Percentiles rank a stretch among this genome's conserved stretches.
These are phyloP conservation scores for Dermochelys coriacea DNA, from an alignment of 2,797 vertebrate genomes.

Conservation along the genomic window DNA sequence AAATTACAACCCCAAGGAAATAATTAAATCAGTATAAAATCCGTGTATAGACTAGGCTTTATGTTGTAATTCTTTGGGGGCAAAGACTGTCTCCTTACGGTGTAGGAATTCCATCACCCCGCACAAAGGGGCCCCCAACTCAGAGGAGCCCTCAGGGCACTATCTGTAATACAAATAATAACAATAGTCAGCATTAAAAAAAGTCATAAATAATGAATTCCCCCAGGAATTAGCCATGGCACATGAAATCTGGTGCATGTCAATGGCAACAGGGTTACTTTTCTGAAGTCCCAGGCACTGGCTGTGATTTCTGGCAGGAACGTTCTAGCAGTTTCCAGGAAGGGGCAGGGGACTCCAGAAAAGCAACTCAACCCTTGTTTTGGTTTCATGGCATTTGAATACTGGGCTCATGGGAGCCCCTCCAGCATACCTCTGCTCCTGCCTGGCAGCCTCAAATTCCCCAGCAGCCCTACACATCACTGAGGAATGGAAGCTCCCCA, in stretches of 20 bases:
- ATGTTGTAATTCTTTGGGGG: neutral
- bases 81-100: neutral
- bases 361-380: neutral
- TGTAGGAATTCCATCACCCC: neutral
- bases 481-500: neutral
- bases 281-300: neutral
- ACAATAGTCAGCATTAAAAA: constrained; percentile 18
- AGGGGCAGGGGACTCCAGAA: neutral
- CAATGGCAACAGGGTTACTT: neutral
- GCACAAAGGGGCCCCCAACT: neutral
- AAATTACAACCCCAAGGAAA: neutral
- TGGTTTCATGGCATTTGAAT: neutral
- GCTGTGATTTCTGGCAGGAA: neutral
- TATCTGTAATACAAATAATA: neutral
- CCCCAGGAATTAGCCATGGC: neutral
- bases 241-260: neutral
- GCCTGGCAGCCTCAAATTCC: neutral
- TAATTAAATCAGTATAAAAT: neutral
- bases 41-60: neutral
- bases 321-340: neutral
- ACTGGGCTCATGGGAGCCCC: neutral
- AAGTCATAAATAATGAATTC: neutral
- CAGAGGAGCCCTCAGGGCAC: neutral
- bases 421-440: neutral
- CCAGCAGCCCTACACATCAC: neutral